phyloP scores from a whole-genome alignment of 2,113 vertebrate species.

The Phocoena phocoena region DNA sequence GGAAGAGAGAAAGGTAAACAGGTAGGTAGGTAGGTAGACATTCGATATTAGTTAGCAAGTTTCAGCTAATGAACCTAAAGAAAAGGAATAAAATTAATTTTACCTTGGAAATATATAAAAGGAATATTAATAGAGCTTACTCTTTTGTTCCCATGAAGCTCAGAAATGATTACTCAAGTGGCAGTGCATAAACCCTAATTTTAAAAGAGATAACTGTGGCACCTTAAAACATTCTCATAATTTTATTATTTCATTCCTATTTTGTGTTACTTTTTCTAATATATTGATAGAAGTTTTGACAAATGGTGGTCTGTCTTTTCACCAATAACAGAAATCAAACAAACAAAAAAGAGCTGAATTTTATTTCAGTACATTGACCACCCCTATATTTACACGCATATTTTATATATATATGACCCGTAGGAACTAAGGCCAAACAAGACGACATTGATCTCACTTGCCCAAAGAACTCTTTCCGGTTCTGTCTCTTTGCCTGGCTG shows the following conservation, averaged over 20 bases:
- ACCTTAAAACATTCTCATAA: neutral
- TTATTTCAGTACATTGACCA: neutral
- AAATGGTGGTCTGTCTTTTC: neutral
- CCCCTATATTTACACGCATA: neutral
- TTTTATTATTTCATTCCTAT: neutral
- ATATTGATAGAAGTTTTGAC: neutral
- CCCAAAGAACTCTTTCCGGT: neutral
- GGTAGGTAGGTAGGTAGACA: neutral
- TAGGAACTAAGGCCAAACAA: neutral
- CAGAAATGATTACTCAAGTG: neutral
- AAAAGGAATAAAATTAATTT: constrained; percentile 44
- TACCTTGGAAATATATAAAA: neutral
- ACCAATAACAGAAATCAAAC: constrained; percentile 2
- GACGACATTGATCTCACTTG: neutral
- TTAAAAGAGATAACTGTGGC: neutral
- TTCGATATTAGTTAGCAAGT: neutral
- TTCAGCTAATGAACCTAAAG: constrained; percentile 17
- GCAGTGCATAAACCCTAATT: neutral
- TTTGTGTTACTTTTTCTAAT: constrained; percentile 24
- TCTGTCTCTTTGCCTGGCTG: neutral
- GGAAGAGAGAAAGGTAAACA: neutral
- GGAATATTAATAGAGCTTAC: neutral
- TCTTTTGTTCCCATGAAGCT: neutral
- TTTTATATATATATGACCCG: neutral
- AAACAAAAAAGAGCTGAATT: neutral